Base-by-base conservation (phyloP, 1,140 invertebrate genomes). In the Anthonomus grandis region DNA sequence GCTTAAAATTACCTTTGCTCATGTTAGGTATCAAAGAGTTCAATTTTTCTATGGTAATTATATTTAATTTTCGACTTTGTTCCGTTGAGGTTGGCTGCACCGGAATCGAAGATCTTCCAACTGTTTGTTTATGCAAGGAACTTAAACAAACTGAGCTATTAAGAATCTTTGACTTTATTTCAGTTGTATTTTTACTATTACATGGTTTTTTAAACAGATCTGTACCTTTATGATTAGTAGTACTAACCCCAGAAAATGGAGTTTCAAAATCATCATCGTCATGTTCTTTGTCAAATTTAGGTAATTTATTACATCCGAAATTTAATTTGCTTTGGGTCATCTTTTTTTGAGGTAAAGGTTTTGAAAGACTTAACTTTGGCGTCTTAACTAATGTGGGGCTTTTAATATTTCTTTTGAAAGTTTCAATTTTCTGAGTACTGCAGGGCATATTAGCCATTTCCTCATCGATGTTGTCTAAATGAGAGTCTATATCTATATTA, bases 401-500 rank as follows among this genome's bases (percentile, higher is more conserved):
- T 34, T 27, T 31, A 6, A 53, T 13, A 13, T 13, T 13, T n/a
- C 24, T 22, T 47, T 56, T 56, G 9, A 48, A 41, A 18, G 37
- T 23, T 10, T 13, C 36, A n/a, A 12, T 4, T 39, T 23, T 39
- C 21, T 59, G 57, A 10, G 49, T 59, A 27, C 27, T 52, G 25
- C 49, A 53, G 4, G 49, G 57, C 15, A 47, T 15, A 18, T 59
- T 46, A 3, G 42, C 15, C 57, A 59, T 59, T 52, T 56, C 45
- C n/a, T 46, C 36, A 44, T 65, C 64, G 22, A 64, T 54, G 37
- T 61, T 22, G 48, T 68, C 58, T 47, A 68, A 63, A 55, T 66
- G 63, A 8, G 56, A 59, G 37, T 66, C 64, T 6, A 66, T 60
- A 49, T 65, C 60, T 24, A 65, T 38, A 46, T 56, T 31, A 23